Evolutionary conservation across 2,113 vertebrate species (phyloP), one percentile per base, ranked within the genome.

Genomic region (Rhinogobius similis): DNA sequence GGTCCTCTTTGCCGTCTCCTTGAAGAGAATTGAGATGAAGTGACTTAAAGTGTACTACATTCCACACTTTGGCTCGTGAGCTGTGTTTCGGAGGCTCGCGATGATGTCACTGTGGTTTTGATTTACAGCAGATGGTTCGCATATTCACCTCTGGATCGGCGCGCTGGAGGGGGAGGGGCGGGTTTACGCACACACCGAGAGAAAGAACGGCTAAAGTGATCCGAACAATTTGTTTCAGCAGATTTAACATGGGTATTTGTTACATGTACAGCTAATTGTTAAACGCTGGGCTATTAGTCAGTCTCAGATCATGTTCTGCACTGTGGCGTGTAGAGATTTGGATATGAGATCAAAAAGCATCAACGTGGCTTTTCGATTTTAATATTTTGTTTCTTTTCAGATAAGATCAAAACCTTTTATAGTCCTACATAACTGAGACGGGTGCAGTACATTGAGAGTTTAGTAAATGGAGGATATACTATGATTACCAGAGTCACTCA

Each of bases 81-180:
- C 72, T 89, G 79, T 88, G 79, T 88, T 75, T 77, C 70, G 78
- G 21, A 59, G 50, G 67, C 73, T 76, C 78, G 75, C 84, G 48
- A 71, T 86, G 87, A 87, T 77, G 82, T 88, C 85, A 89, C 44
- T 0, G 36, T 26, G 64, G 43, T 66, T 79, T 38, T 85, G 74
- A 89, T 87, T 81, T 77, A 81, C 77, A 79, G 79, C 83, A 86
- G 86, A 89, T 87, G 88, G 79, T 58, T 64, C 53, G 62, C 53
- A 86, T 58, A 68, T 83, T 71, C 41, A 70, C 48, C 68, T 78
- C 36, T 62, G 16, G 59, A 63, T 65, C 58, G 44, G 65, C 21
- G 6, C 61, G 50, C 18, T 3, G 48, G 48, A 26, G 26, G 61
- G 63, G 64, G 38, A 64, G 29, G 61, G 24, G 10, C 43, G 64